Base-by-base conservation (phyloP, 2,888 invertebrate species). In the Melieria crassipennis region DNA sequence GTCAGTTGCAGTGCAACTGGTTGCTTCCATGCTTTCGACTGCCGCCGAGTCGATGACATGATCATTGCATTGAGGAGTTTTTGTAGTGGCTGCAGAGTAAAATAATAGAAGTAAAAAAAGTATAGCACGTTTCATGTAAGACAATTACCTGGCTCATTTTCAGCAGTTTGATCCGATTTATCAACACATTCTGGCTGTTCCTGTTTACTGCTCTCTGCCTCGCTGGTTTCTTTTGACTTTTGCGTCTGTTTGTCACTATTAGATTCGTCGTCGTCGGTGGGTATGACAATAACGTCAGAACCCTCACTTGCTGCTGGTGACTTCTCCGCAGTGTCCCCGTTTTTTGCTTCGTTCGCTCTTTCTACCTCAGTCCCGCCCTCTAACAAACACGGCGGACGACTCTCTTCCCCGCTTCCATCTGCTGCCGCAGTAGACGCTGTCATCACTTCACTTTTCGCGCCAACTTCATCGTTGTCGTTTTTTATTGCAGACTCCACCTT, bases 221-320 rank as follows among this genome's bases (percentile, higher is more conserved):
- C 66, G 50, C 11, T 48, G 52, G 63, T 61, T 10, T 58, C 42
- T 42, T 46, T 65, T 42, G 46, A 61, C 56, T 65, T 63, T 10
- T 16, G 48, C 6, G 16, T 63, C 45, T 56, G 55, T 55, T 75
- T 78, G 5, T 65, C 71, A 7, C 78, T 78, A 43, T 72, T 78
- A 4, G 78, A 78, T 62, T 79, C 79, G 30, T 79, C 79, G 13
- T 79, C 78, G 71, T 80, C 80, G 1, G 80, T 79, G 55, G 78
- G 78, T 57, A 80, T 80, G n/a, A 79, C 73, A 50, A 80, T 79
- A 7, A 80, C 77, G 70, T 80, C 80, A 0, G 79, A 79, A 64
- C 71, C 76, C 43, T 78, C 78, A 52, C 78, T 79, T 4, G 46
- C 58, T 3, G 67, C 13, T 4, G 78, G 74, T 9, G 70, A 63